Conservation (phyloP, 1,140 invertebrate species). For the Drosophila novamexicana region DNA sequence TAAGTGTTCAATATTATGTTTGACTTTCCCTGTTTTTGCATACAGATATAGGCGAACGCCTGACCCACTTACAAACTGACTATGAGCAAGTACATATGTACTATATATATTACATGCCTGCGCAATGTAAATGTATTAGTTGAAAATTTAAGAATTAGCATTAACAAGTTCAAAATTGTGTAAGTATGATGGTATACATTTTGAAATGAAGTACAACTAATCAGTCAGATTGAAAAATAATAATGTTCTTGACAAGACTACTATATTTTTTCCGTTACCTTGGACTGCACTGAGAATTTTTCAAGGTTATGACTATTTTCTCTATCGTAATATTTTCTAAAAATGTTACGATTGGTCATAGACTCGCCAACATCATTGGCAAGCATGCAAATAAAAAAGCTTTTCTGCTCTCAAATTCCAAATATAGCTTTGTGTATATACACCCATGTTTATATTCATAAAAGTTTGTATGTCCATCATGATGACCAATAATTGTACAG, state of each 20-base stretch:
- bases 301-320: slow-evolving; percentile 48
- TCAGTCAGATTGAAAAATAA: background rate
- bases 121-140: slow-evolving; percentile 3
- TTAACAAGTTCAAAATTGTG: no score
- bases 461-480: slow-evolving; percentile 9
- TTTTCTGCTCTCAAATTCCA: slow-evolving; percentile 28
- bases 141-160: slow-evolving; percentile 19
- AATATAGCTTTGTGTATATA: slow-evolving; percentile 26
- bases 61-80: slow-evolving; percentile 27
- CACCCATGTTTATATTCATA: slow-evolving; percentile 11
- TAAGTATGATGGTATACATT: no score
- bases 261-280: slow-evolving; percentile 22
- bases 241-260: background rate
- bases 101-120: background rate
- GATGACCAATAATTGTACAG: slow-evolving; percentile 14
- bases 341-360: slow-evolving; percentile 37
- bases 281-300: slow-evolving; percentile 33
- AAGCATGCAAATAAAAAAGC: slow-evolving; percentile 12
- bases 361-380: slow-evolving; percentile 26
- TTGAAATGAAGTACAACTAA: no score
- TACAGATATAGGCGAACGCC: slow-evolving; percentile 22
- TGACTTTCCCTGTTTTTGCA: slow-evolving; percentile 1
- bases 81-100: background rate
- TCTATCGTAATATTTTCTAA: slow-evolving; percentile 36
- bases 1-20: slow-evolving; percentile 7